Evolutionary conservation across 2,113 vertebrate species (phyloP), one percentile per base, ranked within the genome.

Genomic region (Haliaeetus leucogaster): DNA sequence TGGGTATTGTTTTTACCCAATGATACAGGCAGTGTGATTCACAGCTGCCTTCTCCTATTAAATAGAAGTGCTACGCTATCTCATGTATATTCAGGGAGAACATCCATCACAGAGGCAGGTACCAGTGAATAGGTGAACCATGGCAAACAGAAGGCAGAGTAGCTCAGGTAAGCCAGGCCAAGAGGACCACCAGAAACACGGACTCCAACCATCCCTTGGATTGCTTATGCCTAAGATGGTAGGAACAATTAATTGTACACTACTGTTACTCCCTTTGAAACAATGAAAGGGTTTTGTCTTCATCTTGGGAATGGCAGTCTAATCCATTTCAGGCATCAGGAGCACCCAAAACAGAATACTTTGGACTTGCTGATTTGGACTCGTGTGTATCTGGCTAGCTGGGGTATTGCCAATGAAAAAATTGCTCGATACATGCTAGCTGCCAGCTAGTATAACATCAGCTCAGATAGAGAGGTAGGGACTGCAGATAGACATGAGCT

Each of bases 41-140:
- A 56, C 17, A 66, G 25, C 3, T 36, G 6, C 16, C 14, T 56
- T 88, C 38, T 81, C 16, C 22, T 61, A 8, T 48, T 72, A 47
- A 47, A 20, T 11, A 47, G 45, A 47, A 72, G 23, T 34, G 4
- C 14, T 73, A 34, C 0, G 0, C 7, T 45, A 4, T 53, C n/a
- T 83, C 27, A 21, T 30, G 8, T 16, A 20, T 43, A 12, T 40
- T 21, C 23, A 34, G 42, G 36, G 32, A 72, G 22, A 77, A 56
- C n/a, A 65, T 11, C 9, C 5, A 9, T 36, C 43, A 42, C 32
- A 80, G 52, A 76, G 32, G 25, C 25, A 72, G 36, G 29, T 29
- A 53, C 22, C 26, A 72, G 16, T 18, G 19, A 66, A 17, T 3
- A 56, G 17, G 6, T 52, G 21, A 81, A n/a, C 11, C 19, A 9